These are phyloP conservation scores for Saturnia japonica DNA, from an alignment of 2,888 invertebrate species.

Conservation along the genomic window DNA sequence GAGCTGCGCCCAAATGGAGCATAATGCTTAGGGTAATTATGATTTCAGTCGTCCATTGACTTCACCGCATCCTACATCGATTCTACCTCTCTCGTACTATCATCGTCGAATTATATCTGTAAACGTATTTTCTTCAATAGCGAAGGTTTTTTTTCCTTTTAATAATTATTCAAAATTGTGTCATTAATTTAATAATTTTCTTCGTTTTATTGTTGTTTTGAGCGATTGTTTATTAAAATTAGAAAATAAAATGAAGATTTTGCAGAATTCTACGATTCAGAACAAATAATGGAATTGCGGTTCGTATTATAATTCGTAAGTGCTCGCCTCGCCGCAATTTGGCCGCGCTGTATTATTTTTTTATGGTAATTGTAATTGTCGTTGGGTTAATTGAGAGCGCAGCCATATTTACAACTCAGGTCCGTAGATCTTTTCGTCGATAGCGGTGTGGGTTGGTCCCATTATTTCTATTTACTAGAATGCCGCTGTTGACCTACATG, in stretches of 20 bases:
- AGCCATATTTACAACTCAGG: constrained; percentile 63
- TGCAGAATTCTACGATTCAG: constrained; percentile 46
- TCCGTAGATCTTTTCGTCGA: constrained; percentile 58
- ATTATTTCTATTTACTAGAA: constrained; percentile 67
- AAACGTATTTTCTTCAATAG: constrained; percentile 41
- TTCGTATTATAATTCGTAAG: constrained; percentile 46
- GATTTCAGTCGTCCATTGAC: constrained; percentile 59
- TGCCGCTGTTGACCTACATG: constrained; percentile 42
- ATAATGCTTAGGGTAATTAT: constrained; percentile 81
- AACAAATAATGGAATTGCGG: constrained; percentile 44
- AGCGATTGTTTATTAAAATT: constrained; percentile 18
- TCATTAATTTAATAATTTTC: constrained; percentile 21
- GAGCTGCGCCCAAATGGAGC: constrained; percentile 75
- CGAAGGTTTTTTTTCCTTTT: constrained; percentile 21
- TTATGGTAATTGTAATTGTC: constrained; percentile 75
- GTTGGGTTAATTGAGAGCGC: constrained; percentile 68
- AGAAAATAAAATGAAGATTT: constrained; percentile 29
- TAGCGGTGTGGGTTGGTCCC: constrained; percentile 51
- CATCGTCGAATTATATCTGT: constrained; percentile 61
- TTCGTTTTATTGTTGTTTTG: constrained; percentile 3
- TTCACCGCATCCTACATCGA: constrained; percentile 45
- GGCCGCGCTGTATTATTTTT: constrained; percentile 70
- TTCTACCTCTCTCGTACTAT: constrained; percentile 55
- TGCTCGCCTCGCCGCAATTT: constrained; percentile 57
- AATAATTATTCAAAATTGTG: constrained; percentile 32